Base-by-base conservation (phyloP, 2,888 invertebrate genomes). In the Brenthis ino region DNA sequence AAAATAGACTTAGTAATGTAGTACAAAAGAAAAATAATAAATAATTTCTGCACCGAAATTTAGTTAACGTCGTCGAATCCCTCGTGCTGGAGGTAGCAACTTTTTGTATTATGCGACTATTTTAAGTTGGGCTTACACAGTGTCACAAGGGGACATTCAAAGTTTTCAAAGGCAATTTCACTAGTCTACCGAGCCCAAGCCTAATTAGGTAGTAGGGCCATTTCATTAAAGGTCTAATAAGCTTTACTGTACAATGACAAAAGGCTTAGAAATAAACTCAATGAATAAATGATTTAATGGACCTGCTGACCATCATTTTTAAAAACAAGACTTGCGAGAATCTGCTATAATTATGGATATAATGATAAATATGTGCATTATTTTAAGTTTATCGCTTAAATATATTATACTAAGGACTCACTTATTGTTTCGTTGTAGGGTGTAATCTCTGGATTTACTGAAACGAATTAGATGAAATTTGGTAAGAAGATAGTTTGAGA, bases 201-300 rank as follows among this genome's bases (percentile, higher is more conserved):
- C 78, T 87, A 86, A 86, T 85, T 85, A 86, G 76, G 70, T 78
- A 74, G 76, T 77, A 74, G 76, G 78, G 78, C 79, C 75, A 80
- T 85, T 83, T 80, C 83, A 85, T 84, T 85, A 77, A 85, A 86
- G 84, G 86, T 86, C 81, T 84, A 83, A 87, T 85, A 85, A 87
- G 80, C 80, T 80, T 78, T 56, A 64, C 67, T 64, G 60, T 58
- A 48, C 68, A 54, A 28, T 65, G 43, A 64, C 58, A 65, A 70
- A 68, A 65, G 66, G 64, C 65, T 72, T 56, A 55, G 28, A 53
- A 60, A 57, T 48, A 64, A 64, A 66, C 43, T 57, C 65, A 54
- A 68, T 72, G 70, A 66, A 70, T 72, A 68, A 69, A 66, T 66
- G n/a, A 70, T 57, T 57, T 16, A 33, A 65, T 65, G 61, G 61